phyloP scores from a whole-genome alignment of 2,888 invertebrate genomes.

The Pammene fasciana region DNA sequence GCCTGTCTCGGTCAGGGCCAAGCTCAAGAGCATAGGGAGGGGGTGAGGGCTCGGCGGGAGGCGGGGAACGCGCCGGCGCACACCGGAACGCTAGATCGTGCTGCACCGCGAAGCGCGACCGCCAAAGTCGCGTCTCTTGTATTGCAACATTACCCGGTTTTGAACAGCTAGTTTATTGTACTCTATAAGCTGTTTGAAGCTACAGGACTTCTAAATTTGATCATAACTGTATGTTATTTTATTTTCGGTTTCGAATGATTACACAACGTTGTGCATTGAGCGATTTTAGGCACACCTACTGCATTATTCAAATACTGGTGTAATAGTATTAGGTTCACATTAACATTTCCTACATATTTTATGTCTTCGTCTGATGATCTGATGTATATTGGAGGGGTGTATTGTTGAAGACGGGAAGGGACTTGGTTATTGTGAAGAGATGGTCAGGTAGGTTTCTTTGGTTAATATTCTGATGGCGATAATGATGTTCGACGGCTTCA shows the following conservation, averaged over 20 bases:
- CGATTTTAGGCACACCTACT: no score
- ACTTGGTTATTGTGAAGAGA: no score
- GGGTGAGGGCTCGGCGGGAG: slow-evolving; percentile 42
- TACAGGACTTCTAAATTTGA: slow-evolving; percentile 7
- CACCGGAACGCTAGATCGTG: slow-evolving; percentile 83
- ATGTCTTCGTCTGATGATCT: no score
- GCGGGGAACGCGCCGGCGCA: slow-evolving; percentile 65
- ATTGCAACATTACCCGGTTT: slow-evolving; percentile 75
- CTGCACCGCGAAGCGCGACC: slow-evolving; percentile 82
- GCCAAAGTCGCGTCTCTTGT: slow-evolving; percentile 74
- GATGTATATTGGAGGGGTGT: no score
- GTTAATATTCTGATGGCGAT: no score
- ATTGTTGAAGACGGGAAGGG: no score
- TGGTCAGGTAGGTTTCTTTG: no score
- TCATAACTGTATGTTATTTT: slow-evolving; percentile 10
- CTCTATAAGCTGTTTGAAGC: slow-evolving; percentile 13
- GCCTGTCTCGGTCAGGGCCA: slow-evolving; percentile 81
- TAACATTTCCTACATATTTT: no score
- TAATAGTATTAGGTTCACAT: no score
- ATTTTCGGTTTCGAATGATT: background rate
- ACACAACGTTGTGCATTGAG: no score
- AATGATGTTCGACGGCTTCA: no score
- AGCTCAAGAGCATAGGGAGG: slow-evolving; percentile 50
- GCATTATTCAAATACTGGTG: no score
- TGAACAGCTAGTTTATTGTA: slow-evolving; percentile 47